Evolutionary conservation across 2,888 invertebrate genomes (phyloP).

Genomic region (Leptinotarsa haldemani): DNA sequence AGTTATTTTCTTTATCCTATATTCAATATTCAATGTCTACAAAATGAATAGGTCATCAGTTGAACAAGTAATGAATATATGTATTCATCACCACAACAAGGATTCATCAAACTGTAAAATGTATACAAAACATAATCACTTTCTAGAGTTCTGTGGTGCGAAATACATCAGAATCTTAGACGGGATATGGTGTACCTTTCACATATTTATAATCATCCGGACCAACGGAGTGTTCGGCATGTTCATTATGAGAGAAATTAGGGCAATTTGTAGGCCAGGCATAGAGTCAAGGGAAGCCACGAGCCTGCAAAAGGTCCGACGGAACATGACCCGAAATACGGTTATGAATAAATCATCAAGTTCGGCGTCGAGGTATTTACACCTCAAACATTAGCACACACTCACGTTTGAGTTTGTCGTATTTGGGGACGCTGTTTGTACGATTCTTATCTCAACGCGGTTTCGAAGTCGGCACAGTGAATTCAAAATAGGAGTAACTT

Average conservation of each 20-base stretch:
- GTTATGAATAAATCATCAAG: constrained; percentile 23
- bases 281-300: neutral
- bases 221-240: constrained; percentile 12
- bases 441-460: too few species aligned
- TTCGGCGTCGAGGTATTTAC: constrained; percentile 13
- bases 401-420: neutral
- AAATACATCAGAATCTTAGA: neutral
- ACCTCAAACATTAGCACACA: constrained; percentile 14
- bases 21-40: too few species aligned
- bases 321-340: constrained; percentile 5
- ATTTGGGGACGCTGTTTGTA: neutral
- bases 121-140: constrained; percentile 2
- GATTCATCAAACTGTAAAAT: constrained; percentile 1
- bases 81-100: neutral
- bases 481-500: too few species aligned
- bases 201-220: constrained; percentile 30
- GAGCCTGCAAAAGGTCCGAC: constrained; percentile 14
- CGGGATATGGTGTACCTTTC: constrained; percentile 17
- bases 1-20: too few species aligned
- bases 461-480: too few species aligned
- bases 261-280: constrained; percentile 31
- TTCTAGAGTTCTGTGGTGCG: neutral
- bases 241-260: constrained; percentile 27
- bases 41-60: too few species aligned
- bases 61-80: neutral